phyloP scores from a whole-genome alignment of 2,888 invertebrate species.

The Andrena trimmerana region DNA sequence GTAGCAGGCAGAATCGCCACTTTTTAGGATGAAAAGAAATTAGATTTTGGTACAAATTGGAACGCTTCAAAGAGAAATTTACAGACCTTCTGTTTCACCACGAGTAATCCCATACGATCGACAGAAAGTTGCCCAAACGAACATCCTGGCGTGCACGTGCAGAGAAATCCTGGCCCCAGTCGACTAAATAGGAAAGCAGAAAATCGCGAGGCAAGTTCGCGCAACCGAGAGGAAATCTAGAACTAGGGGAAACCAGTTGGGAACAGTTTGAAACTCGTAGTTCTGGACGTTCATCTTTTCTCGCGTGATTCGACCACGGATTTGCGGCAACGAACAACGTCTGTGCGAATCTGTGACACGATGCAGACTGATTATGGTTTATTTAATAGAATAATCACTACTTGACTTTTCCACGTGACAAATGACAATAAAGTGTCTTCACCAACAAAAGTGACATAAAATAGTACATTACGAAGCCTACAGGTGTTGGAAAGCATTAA shows the following conservation, averaged over 20 bases:
- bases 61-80: background rate
- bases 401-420: no score
- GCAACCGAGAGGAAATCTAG: conserved; percentile 5
- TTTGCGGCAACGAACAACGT: background rate
- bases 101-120: background rate
- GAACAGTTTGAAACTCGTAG: conserved; percentile 16
- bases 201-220: conserved; percentile 54
- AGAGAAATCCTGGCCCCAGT: background rate
- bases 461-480: no score
- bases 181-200: conserved; percentile 4
- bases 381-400: no score
- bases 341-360: background rate
- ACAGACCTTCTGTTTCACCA: background rate
- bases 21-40: no score
- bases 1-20: no score
- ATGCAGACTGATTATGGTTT: background rate
- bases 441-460: no score
- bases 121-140: background rate
- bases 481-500: no score
- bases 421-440: no score
- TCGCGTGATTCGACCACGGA: background rate
- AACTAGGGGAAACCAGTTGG: conserved; percentile 15
- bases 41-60: no score
- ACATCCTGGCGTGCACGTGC: background rate
- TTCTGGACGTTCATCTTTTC: conserved; percentile 10